phyloP scores from a whole-genome alignment of 2,113 vertebrate species.

The Cervus canadensis region DNA sequence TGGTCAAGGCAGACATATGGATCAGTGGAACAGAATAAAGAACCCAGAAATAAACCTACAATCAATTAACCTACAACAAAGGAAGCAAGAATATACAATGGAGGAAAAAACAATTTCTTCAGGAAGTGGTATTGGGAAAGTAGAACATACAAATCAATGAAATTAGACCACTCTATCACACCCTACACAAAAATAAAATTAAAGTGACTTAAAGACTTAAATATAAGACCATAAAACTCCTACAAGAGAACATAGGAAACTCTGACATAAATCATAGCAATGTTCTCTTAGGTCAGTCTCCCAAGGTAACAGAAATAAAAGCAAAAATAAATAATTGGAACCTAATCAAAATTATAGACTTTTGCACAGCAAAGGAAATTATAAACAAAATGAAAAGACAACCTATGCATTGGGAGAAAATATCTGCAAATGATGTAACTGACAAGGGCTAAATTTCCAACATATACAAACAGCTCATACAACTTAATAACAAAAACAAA shows the following conservation, averaged over 20 bases:
- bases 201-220: neutral
- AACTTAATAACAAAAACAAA: neutral
- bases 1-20: neutral
- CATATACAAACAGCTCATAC: neutral
- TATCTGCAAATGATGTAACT: neutral
- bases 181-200: neutral
- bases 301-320: neutral
- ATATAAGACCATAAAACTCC: neutral
- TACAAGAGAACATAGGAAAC: neutral
- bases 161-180: neutral
- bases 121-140: neutral
- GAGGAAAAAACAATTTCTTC: neutral
- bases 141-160: neutral
- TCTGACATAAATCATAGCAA: neutral
- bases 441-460: neutral
- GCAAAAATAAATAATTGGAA: neutral
- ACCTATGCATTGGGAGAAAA: neutral
- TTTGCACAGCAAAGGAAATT: neutral
- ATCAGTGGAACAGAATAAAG: neutral
- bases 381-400: neutral
- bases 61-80: neutral
- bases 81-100: neutral
- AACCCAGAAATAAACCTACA: neutral
- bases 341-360: neutral
- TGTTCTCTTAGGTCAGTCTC: neutral